phyloP scores from a whole-genome alignment of 2,797 vertebrate genomes.

The Enteromius fasciolatus region DNA sequence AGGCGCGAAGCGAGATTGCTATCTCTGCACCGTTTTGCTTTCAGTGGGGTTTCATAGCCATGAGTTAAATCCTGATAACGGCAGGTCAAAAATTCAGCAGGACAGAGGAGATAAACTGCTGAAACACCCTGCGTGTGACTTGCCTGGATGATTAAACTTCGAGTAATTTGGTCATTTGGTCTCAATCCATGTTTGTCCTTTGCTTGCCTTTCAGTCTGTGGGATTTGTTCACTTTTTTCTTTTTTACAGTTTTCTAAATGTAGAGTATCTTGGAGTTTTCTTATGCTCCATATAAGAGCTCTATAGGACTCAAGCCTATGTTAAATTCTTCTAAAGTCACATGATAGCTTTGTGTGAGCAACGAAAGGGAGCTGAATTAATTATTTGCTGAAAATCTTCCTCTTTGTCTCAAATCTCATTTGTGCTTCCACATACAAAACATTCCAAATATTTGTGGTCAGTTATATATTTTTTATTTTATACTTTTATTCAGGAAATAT shows the following conservation, averaged over 20 bases:
- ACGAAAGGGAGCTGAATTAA: background rate
- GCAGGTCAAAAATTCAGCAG: conserved; percentile 45
- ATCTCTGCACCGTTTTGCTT: conserved; percentile 33
- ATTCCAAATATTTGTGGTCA: background rate
- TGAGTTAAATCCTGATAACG: conserved; percentile 40
- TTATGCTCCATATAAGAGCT: background rate
- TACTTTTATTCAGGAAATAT: too few species aligned
- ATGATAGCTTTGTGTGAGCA: background rate
- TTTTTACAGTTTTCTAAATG: background rate
- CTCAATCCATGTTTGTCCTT: conserved; percentile 20
- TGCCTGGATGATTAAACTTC: conserved; percentile 22
- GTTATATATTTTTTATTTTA: background rate
- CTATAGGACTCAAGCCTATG: background rate
- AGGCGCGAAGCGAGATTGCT: conserved; percentile 34
- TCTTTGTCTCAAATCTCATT: conserved; percentile 4
- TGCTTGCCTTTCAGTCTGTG: conserved; percentile 16
- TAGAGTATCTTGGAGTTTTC: background rate
- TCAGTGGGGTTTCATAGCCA: conserved; percentile 40
- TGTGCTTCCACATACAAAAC: background rate
- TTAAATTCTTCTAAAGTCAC: background rate
- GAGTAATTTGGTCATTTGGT: conserved; percentile 8
- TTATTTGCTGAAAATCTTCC: conserved; percentile 6
- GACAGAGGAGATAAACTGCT: conserved; percentile 17
- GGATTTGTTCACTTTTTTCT: background rate
- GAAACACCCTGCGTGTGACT: conserved; percentile 21